Evolutionary conservation across 2,888 invertebrate species (phyloP).

Genomic region (Hartigia nigra): DNA sequence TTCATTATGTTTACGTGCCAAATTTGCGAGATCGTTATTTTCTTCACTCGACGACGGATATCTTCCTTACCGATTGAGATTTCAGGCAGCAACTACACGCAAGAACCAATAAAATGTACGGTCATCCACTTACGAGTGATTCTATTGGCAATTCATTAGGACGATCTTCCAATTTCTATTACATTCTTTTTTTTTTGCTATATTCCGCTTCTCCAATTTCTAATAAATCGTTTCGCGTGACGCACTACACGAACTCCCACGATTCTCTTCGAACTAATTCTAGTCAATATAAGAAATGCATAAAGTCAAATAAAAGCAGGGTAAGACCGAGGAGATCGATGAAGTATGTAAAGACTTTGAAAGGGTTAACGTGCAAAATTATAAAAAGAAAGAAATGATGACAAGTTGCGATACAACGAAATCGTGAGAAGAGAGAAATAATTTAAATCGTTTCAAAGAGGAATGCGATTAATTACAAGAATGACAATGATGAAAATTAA

Average conservation of each 20-base stretch:
- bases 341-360: background rate
- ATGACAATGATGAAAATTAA: background rate
- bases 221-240: background rate
- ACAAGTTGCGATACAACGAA: slow-evolving; percentile 40
- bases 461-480: background rate
- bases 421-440: slow-evolving; percentile 13
- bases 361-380: background rate
- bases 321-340: background rate
- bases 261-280: slow-evolving; percentile 3
- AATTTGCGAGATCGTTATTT: background rate
- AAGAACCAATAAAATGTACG: too few species aligned
- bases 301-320: background rate
- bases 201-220: too few species aligned
- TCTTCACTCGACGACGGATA: too few species aligned
- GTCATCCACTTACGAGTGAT: too few species aligned
- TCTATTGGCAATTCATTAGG: too few species aligned
- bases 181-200: too few species aligned
- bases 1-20: background rate
- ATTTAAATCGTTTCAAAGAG: background rate
- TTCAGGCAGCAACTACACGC: background rate
- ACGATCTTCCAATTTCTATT: too few species aligned
- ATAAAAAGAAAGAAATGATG: slow-evolving; percentile 6
- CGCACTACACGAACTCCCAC: background rate
- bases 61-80: background rate
- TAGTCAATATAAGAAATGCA: slow-evolving; percentile 4